Conservation (phyloP, 2,888 invertebrate genomes). For the Pinctada fucata region DNA sequence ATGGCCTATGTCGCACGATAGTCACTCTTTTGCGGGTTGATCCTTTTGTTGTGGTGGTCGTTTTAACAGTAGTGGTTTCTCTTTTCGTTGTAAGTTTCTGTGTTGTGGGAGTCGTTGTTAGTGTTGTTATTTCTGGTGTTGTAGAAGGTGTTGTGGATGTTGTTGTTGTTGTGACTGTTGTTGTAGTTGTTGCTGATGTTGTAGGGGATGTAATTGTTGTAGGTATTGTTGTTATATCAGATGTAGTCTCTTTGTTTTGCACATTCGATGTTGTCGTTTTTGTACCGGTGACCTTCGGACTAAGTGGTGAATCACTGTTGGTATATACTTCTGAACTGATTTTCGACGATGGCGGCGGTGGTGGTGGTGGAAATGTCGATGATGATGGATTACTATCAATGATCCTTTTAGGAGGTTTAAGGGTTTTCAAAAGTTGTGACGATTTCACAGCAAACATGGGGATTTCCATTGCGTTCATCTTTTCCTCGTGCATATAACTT, state of each 20-base stretch:
- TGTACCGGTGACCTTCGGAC: neutral
- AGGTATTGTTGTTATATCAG: neutral
- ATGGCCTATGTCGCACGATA: neutral
- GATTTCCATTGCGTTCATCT: no score
- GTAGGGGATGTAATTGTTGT: neutral
- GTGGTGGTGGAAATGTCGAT: no score
- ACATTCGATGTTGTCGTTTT: neutral
- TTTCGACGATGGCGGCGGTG: no score
- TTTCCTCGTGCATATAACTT: no score
- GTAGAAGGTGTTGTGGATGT: neutral
- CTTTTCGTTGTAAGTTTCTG: neutral
- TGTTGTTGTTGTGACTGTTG: neutral
- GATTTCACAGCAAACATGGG: no score
- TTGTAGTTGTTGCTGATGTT: neutral
- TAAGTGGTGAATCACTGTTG: no score
- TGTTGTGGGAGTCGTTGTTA: neutral
- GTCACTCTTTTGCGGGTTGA: neutral
- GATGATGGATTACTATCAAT: no score
- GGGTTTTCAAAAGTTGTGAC: no score
- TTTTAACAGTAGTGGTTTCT: neutral
- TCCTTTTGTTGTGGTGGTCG: neutral
- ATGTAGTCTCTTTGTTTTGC: neutral
- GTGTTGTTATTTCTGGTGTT: neutral
- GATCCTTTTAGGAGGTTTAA: no score
- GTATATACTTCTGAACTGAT: no score